Conservation (phyloP, 2,113 vertebrate genomes). For the Oryctolagus cuniculus region DNA sequence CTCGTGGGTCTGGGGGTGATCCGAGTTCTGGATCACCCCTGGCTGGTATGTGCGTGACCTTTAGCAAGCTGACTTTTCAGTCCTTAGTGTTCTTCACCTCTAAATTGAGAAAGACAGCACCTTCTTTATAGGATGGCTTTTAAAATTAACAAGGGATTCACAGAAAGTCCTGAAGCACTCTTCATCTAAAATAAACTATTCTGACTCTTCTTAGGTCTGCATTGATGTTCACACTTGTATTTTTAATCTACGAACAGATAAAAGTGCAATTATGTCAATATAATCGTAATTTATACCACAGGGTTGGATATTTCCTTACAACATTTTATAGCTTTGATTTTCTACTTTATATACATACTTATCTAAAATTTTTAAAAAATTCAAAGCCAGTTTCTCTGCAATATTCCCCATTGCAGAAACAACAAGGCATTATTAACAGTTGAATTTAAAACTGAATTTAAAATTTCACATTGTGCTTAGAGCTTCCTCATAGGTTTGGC, state of each 20-base stretch:
- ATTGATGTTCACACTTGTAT: neutral
- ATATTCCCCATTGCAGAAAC: neutral
- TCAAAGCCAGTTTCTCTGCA: neutral
- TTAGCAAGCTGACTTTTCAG: neutral
- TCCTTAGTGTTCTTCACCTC: neutral
- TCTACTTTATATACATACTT: slow-evolving; percentile 7
- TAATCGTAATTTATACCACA: neutral
- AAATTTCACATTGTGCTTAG: neutral
- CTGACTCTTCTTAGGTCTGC: neutral
- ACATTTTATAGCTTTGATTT: neutral
- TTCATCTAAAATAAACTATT: neutral
- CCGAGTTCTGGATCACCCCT: neutral
- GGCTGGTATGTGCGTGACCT: neutral
- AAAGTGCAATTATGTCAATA: neutral
- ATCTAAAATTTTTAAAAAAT: neutral
- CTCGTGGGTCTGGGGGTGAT: neutral
- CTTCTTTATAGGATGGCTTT: neutral
- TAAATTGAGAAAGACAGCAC: neutral
- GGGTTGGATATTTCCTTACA: neutral
- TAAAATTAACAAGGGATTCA: slow-evolving; percentile 14
- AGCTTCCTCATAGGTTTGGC: neutral
- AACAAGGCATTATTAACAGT: neutral
- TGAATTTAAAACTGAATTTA: neutral
- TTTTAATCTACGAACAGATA: neutral
- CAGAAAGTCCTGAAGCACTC: neutral